Conservation (phyloP, 2,888 invertebrate species). For the Camptogramma bilineatum region DNA sequence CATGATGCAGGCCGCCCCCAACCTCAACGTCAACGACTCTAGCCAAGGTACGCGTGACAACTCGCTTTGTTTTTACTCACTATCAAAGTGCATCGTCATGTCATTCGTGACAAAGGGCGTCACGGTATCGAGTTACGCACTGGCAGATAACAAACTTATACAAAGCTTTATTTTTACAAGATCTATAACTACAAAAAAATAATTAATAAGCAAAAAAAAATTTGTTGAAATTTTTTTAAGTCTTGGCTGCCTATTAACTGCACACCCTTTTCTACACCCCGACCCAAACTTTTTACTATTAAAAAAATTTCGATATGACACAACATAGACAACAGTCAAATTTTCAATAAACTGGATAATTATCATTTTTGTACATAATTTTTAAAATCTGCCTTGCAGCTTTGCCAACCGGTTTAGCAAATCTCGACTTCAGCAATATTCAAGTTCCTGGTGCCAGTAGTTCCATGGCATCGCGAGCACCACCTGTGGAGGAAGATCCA, state of each 20-base stretch:
- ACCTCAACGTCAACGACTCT: slow-evolving; percentile 66
- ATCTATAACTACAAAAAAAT: too few relatives aligned
- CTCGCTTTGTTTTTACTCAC: slow-evolving; percentile 45
- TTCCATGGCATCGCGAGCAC: slow-evolving; percentile 68
- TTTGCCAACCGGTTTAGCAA: slow-evolving; percentile 81
- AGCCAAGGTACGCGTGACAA: slow-evolving; percentile 67
- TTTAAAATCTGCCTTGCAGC: slow-evolving; percentile 62
- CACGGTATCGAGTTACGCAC: slow-evolving; percentile 45
- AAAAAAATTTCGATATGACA: slow-evolving; percentile 41
- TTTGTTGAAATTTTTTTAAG: too few relatives aligned
- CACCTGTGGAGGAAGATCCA: slow-evolving; percentile 91
- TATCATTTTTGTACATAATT: slow-evolving; percentile 35
- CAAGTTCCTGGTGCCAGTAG: slow-evolving; percentile 88
- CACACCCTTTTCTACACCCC: too few relatives aligned
- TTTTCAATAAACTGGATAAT: slow-evolving; percentile 22
- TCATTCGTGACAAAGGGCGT: slow-evolving; percentile 53
- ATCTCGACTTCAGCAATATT: slow-evolving; percentile 94
- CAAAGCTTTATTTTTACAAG: too few relatives aligned
- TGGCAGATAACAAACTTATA: slow-evolving; percentile 45
- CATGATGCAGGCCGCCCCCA: slow-evolving; percentile 82
- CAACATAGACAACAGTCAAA: slow-evolving; percentile 30
- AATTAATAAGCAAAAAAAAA: too few relatives aligned
- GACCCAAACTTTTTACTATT: slow-evolving; percentile 31
- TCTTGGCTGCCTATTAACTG: too few relatives aligned
- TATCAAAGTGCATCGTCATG: slow-evolving; percentile 70